Evolutionary conservation across 2,113 vertebrate genomes (phyloP), one percentile per base, ranked within the genome.

Genomic region (Otolemur garnettii): DNA sequence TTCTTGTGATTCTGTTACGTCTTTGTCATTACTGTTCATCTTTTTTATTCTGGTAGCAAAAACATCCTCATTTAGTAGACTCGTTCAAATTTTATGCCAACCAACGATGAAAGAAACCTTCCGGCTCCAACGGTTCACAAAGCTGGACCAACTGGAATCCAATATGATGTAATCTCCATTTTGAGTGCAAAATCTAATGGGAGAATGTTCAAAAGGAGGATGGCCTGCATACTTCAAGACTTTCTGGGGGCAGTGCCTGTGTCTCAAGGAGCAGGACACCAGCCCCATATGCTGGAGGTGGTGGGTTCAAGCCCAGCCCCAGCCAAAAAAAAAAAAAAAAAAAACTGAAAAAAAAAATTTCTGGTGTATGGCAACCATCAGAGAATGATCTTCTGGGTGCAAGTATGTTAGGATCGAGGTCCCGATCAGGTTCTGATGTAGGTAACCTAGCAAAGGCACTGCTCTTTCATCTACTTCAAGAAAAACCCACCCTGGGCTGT

Each of bases 61-160:
- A 74, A 99, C 99, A 93, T 99, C 99, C 98, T 99, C 99, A 86
- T 99, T 99, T 89, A 99, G 96, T 72, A 99, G 99, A 93, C 98
- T 99, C 97, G 98, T 99, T 93, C 98, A 97, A 96, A 99, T 99
- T 99, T 99, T 99, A 97, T 99, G 99, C 21, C 98, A 97, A 68
- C 21, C 98, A 0, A 99, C 99, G 97, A 99, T 98, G 96, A 99
- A 99, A 18, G 98, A 99, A 69, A 99, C 98, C 93, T 99, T 99
- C 77, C 98, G 98, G 97, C 99, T 99, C 99, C 99, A 99, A 0
- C 99, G 99, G 97, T 99, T 99, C 96, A 99, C 99, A 93, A 99
- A 99, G 97, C 99, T 99, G 95, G 99, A 99, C 99, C 99, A 99
- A 97, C 99, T 99, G 97, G 99, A 99, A 97, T 99, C 99, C 97